A percentile compares a stretch with the other conserved stretches of the same genome.
Evolutionary conservation across 2,797 vertebrate species (phyloP).

Genomic region (Setipinna tenuifilis): DNA sequence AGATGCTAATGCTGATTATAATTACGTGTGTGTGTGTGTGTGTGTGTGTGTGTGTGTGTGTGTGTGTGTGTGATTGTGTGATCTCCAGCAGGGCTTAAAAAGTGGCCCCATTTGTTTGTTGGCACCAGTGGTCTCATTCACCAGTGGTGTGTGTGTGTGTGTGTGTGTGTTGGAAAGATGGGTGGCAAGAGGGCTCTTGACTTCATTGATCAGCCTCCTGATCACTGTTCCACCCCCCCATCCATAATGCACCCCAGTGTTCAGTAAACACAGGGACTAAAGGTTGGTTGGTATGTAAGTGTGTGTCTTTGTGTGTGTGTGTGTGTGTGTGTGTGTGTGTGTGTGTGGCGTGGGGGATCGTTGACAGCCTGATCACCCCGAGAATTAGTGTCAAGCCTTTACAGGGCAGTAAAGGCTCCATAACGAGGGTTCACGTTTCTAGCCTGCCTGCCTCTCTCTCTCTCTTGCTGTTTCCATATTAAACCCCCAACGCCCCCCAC

Average conservation of each 20-base stretch:
- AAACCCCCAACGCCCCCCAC: background rate
- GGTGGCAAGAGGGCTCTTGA: too few relatives aligned
- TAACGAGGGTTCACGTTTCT: background rate
- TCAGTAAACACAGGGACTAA: too few relatives aligned
- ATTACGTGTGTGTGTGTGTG: conserved; percentile 48
- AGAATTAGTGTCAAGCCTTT: background rate
- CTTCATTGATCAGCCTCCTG: too few relatives aligned
- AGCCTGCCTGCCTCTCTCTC: background rate
- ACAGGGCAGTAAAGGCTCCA: background rate
- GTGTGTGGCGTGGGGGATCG: background rate
- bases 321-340: background rate
- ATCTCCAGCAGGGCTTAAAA: too few relatives aligned
- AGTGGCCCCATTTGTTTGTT: too few relatives aligned
- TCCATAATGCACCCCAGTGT: too few relatives aligned
- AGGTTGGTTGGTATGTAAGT: background rate
- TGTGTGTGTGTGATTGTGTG: background rate
- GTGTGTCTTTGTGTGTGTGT: background rate
- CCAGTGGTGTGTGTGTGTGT: too few relatives aligned
- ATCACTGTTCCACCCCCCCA: too few relatives aligned
- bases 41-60: too few relatives aligned
- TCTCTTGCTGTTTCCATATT: background rate
- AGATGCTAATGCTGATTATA: conserved; percentile 55
- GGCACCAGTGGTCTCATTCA: too few relatives aligned
- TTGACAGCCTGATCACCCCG: background rate
- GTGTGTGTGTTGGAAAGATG: too few relatives aligned